Evolutionary conservation across 2,797 vertebrate species (phyloP).

Genomic region (Aquila chrysaetos): DNA sequence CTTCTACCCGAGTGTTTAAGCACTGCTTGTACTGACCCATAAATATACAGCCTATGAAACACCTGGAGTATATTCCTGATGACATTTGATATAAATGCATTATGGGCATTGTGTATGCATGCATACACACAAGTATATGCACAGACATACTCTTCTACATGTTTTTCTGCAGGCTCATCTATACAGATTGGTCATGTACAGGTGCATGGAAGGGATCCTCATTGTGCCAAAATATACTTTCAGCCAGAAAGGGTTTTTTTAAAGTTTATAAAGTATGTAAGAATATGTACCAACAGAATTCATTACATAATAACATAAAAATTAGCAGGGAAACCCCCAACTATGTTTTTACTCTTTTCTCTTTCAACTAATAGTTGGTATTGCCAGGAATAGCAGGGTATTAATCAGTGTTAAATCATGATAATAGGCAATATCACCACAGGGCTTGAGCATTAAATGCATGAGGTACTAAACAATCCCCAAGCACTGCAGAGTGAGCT

Average conservation of each 20-base stretch:
- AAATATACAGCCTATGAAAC: neutral
- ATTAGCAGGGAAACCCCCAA: neutral
- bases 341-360: neutral
- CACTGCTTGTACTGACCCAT: neutral
- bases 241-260: neutral
- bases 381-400: neutral
- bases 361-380: neutral
- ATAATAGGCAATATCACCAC: neutral
- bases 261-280: neutral
- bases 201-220: neutral
- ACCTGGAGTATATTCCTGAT: neutral
- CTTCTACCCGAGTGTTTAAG: neutral
- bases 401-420: constrained; percentile 10
- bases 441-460: neutral
- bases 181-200: neutral
- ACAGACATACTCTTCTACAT: neutral
- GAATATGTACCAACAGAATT: neutral
- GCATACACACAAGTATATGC: neutral
- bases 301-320: neutral
- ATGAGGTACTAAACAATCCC: constrained; percentile 16
- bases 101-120: neutral
- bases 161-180: neutral
- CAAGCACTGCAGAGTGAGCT: neutral
- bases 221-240: neutral
- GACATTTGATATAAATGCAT: neutral